Conservation (phyloP, 2,888 invertebrate species). For the Lacanobia oleracea region DNA sequence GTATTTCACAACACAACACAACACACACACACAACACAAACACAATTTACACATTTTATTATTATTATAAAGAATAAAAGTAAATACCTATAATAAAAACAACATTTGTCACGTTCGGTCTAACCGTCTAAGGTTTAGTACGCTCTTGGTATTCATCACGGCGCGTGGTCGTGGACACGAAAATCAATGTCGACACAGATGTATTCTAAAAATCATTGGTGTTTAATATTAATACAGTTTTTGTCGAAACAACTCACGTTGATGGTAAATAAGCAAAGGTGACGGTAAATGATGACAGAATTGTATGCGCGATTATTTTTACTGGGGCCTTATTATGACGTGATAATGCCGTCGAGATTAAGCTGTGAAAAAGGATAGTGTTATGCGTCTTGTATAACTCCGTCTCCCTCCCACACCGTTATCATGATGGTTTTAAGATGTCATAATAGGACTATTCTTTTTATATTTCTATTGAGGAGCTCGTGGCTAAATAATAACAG, state of each 20-base stretch:
- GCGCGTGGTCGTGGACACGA: constrained; percentile 52
- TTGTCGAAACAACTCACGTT: constrained; percentile 56
- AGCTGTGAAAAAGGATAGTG: too few species aligned
- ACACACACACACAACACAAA: too few species aligned
- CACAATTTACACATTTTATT: background rate
- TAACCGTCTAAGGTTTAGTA: constrained; percentile 24
- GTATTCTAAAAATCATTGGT: constrained; percentile 57
- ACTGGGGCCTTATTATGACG: too few species aligned
- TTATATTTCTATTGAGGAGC: too few species aligned
- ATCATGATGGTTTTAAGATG: too few species aligned
- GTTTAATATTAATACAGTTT: constrained; percentile 63
- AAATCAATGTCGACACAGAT: constrained; percentile 63
- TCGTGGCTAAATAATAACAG: too few species aligned
- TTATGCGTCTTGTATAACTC: too few species aligned
- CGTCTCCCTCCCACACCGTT: too few species aligned
- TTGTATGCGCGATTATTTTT: constrained; percentile 30
- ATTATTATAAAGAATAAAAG: background rate
- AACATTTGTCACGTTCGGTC: constrained; percentile 44
- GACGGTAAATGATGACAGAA: constrained; percentile 51
- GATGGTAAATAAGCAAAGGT: constrained; percentile 39
- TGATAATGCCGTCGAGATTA: too few species aligned
- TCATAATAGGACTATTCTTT: too few species aligned
- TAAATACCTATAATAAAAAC: background rate
- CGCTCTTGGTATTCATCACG: constrained; percentile 57
- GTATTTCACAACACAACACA: background rate